A percentile compares a stretch with the other conserved stretches of the same genome.
Evolutionary conservation across 2,888 invertebrate species (phyloP).

Genomic region (Amblyjoppa proteus): DNA sequence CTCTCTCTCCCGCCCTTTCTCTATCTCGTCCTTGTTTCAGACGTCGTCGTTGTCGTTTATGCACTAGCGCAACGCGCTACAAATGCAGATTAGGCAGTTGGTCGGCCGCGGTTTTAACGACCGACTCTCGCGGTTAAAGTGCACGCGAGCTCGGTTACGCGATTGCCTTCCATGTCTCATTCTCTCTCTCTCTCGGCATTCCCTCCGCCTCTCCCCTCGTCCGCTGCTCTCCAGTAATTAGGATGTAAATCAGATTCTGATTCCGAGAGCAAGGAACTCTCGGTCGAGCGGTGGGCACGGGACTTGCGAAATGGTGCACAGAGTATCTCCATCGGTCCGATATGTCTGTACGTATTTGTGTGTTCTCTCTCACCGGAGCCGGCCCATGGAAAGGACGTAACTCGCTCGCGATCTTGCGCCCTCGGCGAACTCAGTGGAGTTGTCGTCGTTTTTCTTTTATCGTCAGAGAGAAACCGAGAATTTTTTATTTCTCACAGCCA

Average conservation of each 20-base stretch:
- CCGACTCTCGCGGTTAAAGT: conserved; percentile 67
- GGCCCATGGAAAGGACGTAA: conserved; percentile 17
- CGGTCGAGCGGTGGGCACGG: conserved; percentile 3
- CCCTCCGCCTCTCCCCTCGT: conserved; percentile 24
- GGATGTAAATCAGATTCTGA: conserved; percentile 80
- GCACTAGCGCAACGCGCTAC: conserved; percentile 70
- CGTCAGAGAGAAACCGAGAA: conserved; percentile 19
- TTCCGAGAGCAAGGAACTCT: conserved; percentile 67
- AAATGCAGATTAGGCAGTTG: conserved; percentile 77
- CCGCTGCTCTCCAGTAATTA: conserved; percentile 75
- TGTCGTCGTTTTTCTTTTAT: conserved; percentile 28
- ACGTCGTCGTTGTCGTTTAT: conserved; percentile 60
- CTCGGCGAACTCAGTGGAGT: not conserved
- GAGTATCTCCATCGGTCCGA: conserved; percentile 58
- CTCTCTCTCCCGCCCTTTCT: not conserved
- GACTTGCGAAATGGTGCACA: conserved; percentile 57
- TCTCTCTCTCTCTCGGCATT: conserved; percentile 18
- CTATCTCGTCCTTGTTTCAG: conserved; percentile 38
- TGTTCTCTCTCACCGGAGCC: conserved; percentile 19
- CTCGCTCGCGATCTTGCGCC: conserved; percentile 34
- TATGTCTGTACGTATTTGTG: conserved; percentile 33
- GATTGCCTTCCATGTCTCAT: conserved; percentile 55
- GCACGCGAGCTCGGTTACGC: conserved; percentile 66
- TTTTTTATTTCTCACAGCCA: conserved; percentile 53
- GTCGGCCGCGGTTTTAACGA: conserved; percentile 73